phyloP scores from a whole-genome alignment of 2,797 vertebrate genomes.

The Semotilus atromaculatus region DNA sequence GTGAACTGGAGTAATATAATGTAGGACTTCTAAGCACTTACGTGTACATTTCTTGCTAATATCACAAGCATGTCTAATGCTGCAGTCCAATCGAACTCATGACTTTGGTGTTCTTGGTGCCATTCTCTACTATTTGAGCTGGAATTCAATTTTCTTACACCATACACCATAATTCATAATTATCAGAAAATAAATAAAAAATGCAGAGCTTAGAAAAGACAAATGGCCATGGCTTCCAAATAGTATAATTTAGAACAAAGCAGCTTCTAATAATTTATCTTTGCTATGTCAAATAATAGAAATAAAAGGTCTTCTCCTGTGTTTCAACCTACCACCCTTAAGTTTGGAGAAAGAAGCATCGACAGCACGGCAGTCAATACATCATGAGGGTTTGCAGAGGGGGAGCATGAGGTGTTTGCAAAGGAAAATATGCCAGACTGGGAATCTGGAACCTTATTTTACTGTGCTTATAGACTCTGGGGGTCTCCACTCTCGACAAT shows the following conservation, averaged over 20 bases:
- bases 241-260: background rate
- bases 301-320: background rate
- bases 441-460: constrained; percentile 59
- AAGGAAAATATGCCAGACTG: constrained; percentile 58
- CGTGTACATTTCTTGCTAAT: background rate
- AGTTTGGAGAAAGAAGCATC: background rate
- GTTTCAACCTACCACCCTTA: background rate
- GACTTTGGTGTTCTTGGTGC: background rate
- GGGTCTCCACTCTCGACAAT: constrained; percentile 54
- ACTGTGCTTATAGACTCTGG: constrained; percentile 54
- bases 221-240: background rate
- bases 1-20: background rate
- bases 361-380: background rate
- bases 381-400: constrained; percentile 30
- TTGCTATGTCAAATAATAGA: background rate
- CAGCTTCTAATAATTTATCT: background rate
- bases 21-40: background rate
- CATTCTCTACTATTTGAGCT: background rate
- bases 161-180: no score
- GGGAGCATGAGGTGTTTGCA: constrained; percentile 53
- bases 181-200: background rate
- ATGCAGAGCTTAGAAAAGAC: background rate
- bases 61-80: background rate
- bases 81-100: background rate
- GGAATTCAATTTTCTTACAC: background rate